A percentile compares a stretch with the other conserved stretches of the same genome.
These are phyloP conservation scores for Cololabis saira DNA, from an alignment of 2,113 vertebrate genomes.

Conservation along the genomic window DNA sequence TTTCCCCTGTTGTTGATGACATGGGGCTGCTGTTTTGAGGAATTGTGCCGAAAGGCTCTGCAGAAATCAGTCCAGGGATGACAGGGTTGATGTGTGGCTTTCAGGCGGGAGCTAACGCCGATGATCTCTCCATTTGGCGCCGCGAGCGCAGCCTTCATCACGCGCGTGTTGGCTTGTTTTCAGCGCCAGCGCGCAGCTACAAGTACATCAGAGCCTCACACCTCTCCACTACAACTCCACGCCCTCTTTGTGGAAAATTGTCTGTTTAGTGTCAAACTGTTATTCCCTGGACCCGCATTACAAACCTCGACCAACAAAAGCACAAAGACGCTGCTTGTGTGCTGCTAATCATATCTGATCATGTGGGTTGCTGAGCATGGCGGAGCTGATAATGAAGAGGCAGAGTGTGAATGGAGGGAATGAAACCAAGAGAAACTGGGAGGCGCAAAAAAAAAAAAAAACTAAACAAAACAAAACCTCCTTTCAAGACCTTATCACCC, in stretches of 20 bases:
- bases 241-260: conserved; percentile 9
- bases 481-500: conserved; percentile 68
- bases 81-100: conserved; percentile 34
- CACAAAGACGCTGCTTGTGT: conserved; percentile 39
- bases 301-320: not conserved
- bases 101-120: conserved; percentile 59
- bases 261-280: conserved; percentile 21
- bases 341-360: conserved; percentile 36
- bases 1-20: conserved; percentile 60
- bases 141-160: conserved; percentile 50
- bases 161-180: conserved; percentile 20
- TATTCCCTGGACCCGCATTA: not conserved
- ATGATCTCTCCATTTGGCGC: conserved; percentile 60
- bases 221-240: conserved; percentile 8
- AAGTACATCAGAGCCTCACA: conserved; percentile 22
- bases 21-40: conserved; percentile 41
- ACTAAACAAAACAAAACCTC: not conserved
- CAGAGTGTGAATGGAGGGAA: conserved; percentile 4
- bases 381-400: conserved; percentile 18
- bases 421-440: conserved; percentile 15
- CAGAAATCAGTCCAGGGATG: conserved; percentile 41
- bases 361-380: conserved; percentile 39
- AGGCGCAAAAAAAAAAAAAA: conserved; percentile 41
- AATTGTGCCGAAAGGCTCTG: conserved; percentile 36
- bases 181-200: conserved; percentile 22